Evolutionary conservation across 2,113 vertebrate genomes (phyloP).

Genomic region (Helogale parvula): DNA sequence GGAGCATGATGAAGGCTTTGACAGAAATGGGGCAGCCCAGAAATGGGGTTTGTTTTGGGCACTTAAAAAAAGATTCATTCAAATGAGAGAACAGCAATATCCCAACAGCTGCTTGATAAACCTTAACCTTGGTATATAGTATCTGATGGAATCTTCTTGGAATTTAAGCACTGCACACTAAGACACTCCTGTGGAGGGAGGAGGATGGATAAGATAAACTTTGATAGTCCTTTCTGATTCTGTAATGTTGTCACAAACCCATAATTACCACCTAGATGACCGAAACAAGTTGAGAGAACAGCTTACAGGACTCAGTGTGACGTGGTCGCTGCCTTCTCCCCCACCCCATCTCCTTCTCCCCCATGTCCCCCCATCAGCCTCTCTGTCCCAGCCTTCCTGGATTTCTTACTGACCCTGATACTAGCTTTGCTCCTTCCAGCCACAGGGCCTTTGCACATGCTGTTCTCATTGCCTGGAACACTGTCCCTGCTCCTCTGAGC

Average conservation of each 20-base stretch:
- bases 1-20: neutral
- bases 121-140: neutral
- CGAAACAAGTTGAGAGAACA: neutral
- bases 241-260: neutral
- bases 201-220: neutral
- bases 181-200: neutral
- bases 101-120: neutral
- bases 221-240: neutral
- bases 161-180: neutral
- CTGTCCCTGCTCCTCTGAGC: neutral
- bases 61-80: neutral
- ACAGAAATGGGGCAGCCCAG: neutral
- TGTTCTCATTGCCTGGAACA: neutral
- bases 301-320: neutral
- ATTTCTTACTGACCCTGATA: neutral
- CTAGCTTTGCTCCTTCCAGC: neutral
- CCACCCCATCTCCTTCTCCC: rapidly evolving
- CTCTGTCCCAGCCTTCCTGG: neutral
- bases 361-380: neutral
- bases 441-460: neutral
- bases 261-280: neutral
- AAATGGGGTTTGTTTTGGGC: neutral
- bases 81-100: neutral
- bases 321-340: neutral
- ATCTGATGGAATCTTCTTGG: neutral